Base-by-base conservation (phyloP, 2,113 vertebrate genomes). In the Capreolus pygargus region DNA sequence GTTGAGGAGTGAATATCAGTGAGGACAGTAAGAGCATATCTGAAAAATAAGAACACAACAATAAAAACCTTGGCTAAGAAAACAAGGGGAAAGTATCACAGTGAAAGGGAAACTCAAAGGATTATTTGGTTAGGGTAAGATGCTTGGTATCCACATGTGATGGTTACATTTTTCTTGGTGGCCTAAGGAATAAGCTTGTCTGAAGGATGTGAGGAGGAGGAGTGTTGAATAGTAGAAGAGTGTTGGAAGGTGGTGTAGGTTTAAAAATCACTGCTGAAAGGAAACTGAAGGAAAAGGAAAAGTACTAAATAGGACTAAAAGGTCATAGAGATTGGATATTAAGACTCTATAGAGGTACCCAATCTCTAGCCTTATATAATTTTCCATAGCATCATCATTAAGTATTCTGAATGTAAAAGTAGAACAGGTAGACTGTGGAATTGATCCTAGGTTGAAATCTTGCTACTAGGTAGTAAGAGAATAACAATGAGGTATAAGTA, bases 251-350 rank as follows among this genome's bases (percentile, higher is more conserved):
- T 86, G 45, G 23, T 83, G 5, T 21, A 86, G 76, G 43, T 70
- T 97, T 91, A 64, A 83, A 91, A 96, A 96, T 74, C 6, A 91
- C 28, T n/a, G 55, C 39, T 86, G 79, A 93, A 23, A 55, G 70
- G 27, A 93, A 95, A 94, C 27, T 86, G 28, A 92, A 89, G 28
- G 55, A 39, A 94, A 93, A 93, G 6, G 21, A 39, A 92, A 95
- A 89, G 19, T 16, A 91, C 87, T 90, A 95, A 82, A 17, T 61
- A 55, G 43, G 36, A 88, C 12, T 82, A 87, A 83, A 78, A 43
- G 36, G 60, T 23, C 47, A 88, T 23, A 91, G 78, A 81, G 33
- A 60, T 28, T 91, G 27, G 33, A 94, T 82, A 85, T 25, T 82
- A 93, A 93, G 43, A 81, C 61, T 89, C 36, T 58, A 30, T 19